These are phyloP conservation scores for Pinctada fucata DNA, from an alignment of 2,888 invertebrate genomes.

Conservation along the genomic window DNA sequence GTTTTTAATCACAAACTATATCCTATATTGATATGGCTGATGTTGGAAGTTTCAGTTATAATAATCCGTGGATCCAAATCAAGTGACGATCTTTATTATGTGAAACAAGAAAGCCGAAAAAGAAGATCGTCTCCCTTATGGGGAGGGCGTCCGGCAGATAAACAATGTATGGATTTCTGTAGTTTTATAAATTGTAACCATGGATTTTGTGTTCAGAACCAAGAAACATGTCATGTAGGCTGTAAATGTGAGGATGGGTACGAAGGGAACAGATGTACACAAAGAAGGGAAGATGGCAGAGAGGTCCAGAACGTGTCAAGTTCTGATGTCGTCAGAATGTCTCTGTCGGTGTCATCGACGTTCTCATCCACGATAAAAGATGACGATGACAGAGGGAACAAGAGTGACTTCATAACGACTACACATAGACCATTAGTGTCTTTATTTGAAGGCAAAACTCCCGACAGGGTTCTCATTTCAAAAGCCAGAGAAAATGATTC, in stretches of 20 bases:
- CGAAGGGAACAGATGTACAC: slow-evolving; percentile 47
- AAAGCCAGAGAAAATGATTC: neutral
- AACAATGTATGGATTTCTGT: slow-evolving; percentile 33
- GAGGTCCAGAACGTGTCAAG: neutral
- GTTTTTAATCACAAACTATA: too few species aligned
- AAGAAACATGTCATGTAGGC: slow-evolving; percentile 43
- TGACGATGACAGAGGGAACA: neutral
- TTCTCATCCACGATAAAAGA: neutral
- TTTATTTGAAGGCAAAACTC: neutral
- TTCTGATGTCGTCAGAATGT: neutral
- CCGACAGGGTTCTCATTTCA: neutral
- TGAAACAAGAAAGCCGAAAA: neutral
- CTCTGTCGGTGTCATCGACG: neutral
- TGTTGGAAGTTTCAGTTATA: too few species aligned
- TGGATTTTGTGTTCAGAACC: slow-evolving; percentile 48
- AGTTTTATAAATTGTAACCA: slow-evolving; percentile 28
- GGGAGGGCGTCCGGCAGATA: slow-evolving; percentile 22
- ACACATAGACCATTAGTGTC: neutral
- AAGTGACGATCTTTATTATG: neutral
- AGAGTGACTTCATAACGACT: neutral
- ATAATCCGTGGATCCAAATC: neutral
- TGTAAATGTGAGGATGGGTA: slow-evolving; percentile 49
- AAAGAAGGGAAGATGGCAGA: slow-evolving; percentile 13
- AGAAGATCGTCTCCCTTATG: slow-evolving; percentile 14
- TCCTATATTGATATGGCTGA: too few species aligned